These are phyloP conservation scores for Gnathonemus echidnorhynchus DNA, from an alignment of 2,113 vertebrate species.

Conservation along the genomic window DNA sequence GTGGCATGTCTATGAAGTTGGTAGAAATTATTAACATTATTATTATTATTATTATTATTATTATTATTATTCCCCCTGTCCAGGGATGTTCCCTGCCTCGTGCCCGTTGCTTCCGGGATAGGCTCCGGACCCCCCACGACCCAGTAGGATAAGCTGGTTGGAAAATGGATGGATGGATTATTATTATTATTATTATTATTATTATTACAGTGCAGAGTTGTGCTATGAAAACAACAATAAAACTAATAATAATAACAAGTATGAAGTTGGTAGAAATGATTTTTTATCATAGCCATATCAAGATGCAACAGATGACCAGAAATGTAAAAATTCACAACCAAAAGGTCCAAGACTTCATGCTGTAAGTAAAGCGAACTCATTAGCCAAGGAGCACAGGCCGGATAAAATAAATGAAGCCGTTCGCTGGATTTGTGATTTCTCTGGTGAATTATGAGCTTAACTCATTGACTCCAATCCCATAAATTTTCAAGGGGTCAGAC, in stretches of 20 bases:
- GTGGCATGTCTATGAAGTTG: background rate
- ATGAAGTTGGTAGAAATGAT: no score
- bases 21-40: background rate
- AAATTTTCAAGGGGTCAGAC: background rate
- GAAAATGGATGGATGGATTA: no score
- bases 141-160: no score
- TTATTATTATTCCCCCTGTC: background rate
- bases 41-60: background rate
- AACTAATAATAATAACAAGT: background rate
- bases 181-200: background rate
- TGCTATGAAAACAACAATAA: background rate
- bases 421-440: background rate
- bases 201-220: background rate
- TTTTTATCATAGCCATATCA: background rate
- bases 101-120: no score
- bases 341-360: background rate
- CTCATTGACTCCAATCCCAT: background rate
- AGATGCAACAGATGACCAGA: background rate
- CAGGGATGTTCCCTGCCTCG: no score
- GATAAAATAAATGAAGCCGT: background rate
- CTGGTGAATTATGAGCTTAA: background rate
- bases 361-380: background rate
- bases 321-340: background rate
- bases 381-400: background rate
- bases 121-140: no score